phyloP scores from a whole-genome alignment of 2,888 invertebrate genomes.

The Drosophila hawaiiensis region DNA sequence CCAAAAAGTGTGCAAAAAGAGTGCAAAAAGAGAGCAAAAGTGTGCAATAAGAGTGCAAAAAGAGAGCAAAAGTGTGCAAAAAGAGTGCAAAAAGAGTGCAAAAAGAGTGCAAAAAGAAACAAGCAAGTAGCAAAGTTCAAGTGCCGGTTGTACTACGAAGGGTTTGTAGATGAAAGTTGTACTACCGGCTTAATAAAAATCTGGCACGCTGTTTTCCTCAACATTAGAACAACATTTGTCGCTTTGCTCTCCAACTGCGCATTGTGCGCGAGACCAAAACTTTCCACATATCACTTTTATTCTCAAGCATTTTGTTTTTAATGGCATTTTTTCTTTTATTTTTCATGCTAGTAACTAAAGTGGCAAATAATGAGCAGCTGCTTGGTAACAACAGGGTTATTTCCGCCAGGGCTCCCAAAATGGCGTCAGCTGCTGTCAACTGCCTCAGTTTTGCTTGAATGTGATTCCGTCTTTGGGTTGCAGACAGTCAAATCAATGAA shows the following conservation, averaged over 20 bases:
- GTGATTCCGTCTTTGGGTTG: neutral
- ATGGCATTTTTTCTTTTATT: constrained; percentile 20
- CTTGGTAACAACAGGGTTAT: constrained; percentile 22
- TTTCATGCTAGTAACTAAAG: constrained; percentile 52
- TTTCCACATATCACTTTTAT: constrained; percentile 24
- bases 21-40: constrained; percentile 16
- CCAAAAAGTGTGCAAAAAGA: constrained; percentile 31
- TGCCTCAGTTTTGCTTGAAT: neutral
- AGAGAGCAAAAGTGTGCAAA: neutral
- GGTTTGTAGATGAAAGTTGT: constrained; percentile 4
- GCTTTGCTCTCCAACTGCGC: constrained; percentile 15
- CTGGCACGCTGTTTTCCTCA: constrained; percentile 23
- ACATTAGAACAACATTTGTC: constrained; percentile 76
- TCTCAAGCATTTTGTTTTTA: neutral
- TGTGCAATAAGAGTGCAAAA: constrained; percentile 39
- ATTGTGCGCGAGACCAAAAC: constrained; percentile 11
- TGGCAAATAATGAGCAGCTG: constrained; percentile 57
- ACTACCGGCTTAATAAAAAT: constrained; percentile 42
- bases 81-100: constrained; percentile 36
- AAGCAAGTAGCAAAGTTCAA: constrained; percentile 48
- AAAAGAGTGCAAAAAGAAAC: constrained; percentile 11
- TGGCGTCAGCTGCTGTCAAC: constrained; percentile 2
- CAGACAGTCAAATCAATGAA: constrained; percentile 3
- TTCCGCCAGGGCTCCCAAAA: neutral
- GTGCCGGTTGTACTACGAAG: constrained; percentile 65